Evolutionary conservation across 2,888 invertebrate genomes (phyloP).

Genomic region (Tipula vernalis): DNA sequence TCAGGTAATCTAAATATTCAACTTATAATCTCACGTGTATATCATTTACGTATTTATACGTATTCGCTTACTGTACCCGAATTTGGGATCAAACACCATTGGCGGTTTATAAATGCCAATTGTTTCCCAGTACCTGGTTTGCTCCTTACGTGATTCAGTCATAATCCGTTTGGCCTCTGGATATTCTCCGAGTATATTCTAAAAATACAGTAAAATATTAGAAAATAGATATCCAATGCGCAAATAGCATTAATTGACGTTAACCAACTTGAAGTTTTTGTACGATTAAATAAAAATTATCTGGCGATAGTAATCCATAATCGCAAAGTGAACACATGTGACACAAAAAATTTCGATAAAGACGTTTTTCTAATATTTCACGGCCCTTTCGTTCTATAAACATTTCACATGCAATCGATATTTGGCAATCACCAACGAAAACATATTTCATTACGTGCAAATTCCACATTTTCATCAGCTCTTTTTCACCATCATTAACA

Average conservation of each 20-base stretch:
- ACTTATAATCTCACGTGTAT: neutral
- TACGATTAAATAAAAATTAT: neutral
- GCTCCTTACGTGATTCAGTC: neutral
- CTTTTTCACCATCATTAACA: conserved; percentile 89
- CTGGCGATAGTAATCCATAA: conserved; percentile 68
- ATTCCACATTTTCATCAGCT: conserved; percentile 94
- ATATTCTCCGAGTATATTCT: neutral
- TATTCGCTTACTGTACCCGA: neutral
- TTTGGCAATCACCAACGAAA: conserved; percentile 81
- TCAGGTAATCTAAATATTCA: neutral
- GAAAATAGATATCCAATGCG: neutral
- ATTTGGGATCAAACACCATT: neutral
- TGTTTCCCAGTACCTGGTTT: neutral
- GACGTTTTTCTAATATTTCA: conserved; percentile 62
- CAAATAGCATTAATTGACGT: neutral
- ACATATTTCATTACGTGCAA: conserved; percentile 80
- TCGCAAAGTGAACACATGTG: conserved; percentile 81
- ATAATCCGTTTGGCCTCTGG: neutral
- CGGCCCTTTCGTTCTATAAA: conserved; percentile 71
- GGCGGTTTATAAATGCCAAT: neutral
- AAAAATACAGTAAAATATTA: neutral
- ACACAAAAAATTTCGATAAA: conserved; percentile 74
- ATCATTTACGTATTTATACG: neutral
- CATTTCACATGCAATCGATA: conserved; percentile 70
- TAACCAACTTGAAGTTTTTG: conserved; percentile 5